phyloP scores from a whole-genome alignment of 2,888 invertebrate genomes.

The Brachynemurus nebulosus region DNA sequence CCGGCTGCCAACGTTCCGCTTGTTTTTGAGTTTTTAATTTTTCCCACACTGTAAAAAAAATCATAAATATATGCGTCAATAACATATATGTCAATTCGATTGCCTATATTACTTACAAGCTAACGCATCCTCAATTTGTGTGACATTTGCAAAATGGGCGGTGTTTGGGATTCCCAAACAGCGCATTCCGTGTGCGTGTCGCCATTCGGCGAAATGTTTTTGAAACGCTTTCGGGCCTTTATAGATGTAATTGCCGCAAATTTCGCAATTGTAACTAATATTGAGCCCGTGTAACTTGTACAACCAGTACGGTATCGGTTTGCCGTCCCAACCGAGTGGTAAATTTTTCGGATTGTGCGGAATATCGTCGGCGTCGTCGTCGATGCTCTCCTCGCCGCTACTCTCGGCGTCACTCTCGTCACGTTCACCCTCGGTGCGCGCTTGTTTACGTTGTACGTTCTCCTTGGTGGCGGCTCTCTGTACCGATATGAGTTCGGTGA shows the following conservation, averaged over 20 bases:
- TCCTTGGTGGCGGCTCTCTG: slow-evolving; percentile 89
- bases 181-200: slow-evolving; percentile 88
- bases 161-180: slow-evolving; percentile 99
- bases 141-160: slow-evolving; percentile 99
- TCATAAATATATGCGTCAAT: slow-evolving; percentile 3
- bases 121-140: slow-evolving; percentile 94
- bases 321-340: slow-evolving; percentile 98
- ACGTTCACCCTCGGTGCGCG: slow-evolving; percentile 83
- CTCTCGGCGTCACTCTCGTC: slow-evolving; percentile 86
- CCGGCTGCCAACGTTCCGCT: slow-evolving; percentile 89
- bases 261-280: slow-evolving; percentile 97
- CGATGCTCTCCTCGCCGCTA: slow-evolving; percentile 64
- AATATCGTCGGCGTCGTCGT: slow-evolving; percentile 85
- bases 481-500: slow-evolving; percentile 69
- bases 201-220: slow-evolving; percentile 92
- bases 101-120: slow-evolving; percentile 48
- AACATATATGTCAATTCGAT: slow-evolving; percentile 2
- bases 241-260: slow-evolving; percentile 97
- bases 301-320: slow-evolving; percentile 87
- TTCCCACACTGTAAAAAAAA: slow-evolving; percentile 72
- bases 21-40: slow-evolving; percentile 93
- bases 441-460: slow-evolving; percentile 97
- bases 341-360: slow-evolving; percentile 99
- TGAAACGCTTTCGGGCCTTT: slow-evolving; percentile 99
- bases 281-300: slow-evolving; percentile 98